Base-by-base conservation (phyloP, 2,113 vertebrate genomes). In the Tenrec ecaudatus region DNA sequence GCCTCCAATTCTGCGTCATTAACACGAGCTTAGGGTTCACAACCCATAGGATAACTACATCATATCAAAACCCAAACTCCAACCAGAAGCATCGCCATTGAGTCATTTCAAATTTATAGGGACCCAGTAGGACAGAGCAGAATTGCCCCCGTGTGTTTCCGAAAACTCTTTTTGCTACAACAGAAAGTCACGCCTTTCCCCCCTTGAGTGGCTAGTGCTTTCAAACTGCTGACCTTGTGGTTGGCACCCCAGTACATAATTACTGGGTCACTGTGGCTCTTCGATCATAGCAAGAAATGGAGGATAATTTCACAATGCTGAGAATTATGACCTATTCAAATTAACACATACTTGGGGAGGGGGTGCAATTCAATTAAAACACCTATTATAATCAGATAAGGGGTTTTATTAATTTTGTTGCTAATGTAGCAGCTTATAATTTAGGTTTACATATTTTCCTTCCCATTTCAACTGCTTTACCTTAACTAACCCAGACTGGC, bases 401-500 rank as follows among this genome's bases (percentile, higher is more conserved):
- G 10, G 23, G 29, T 60, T 66, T 9, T 71, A n/a, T 40, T 75
- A 8, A 27, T 78, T 89, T 86, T 82, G 31, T 82, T 94, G 91
- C 36, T 81, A 84, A 73, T 79, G 31, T 19, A 27, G 8, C 43
- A 66, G 4, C 69, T 82, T 43, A 88, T 75, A 12, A 64, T 76
- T 60, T 10, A 8, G 77, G 25, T 23, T 68, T 93, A 58, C 16
- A 2, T 88, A 38, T 47, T 87, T 95, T 73, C 16, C 8, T 43
- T 87, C 17, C 38, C 29, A 27, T 29, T 95, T 68, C 73, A 77
- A 27, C 68, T 91, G 53, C n/a, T 93, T 88, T 40, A 31, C 68
- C 12, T 47, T 81, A 80, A 90, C 16, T 76, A 88, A 68, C 36
- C 60, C 86, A 75, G 25, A 87, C 29, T 88, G 17, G 19, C 8